Percentiles rank a stretch among this genome's conserved stretches.
Conservation (phyloP, 2,797 vertebrate species). For the Pangasius sanitwongsei region DNA sequence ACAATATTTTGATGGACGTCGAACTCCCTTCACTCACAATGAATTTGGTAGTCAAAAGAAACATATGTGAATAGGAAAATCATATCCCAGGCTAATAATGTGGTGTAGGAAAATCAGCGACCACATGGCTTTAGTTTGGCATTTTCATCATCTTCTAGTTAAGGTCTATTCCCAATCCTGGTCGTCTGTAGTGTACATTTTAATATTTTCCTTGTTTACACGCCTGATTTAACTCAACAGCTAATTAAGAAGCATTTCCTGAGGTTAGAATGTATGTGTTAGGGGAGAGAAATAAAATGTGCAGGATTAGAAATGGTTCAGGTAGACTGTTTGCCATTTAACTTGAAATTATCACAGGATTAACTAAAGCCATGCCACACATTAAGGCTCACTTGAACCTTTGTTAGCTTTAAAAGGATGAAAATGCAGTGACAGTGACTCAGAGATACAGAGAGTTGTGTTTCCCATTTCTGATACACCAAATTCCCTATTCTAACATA, state of each 20-base stretch:
- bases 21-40: not conserved
- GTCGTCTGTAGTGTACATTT: not conserved
- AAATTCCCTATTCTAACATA: not conserved
- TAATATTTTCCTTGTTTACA: not conserved
- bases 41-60: slow-evolving; percentile 32
- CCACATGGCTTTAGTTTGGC: not conserved
- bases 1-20: not conserved
- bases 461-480: not conserved
- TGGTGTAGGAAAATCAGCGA: slow-evolving; percentile 22
- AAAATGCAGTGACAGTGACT: not conserved
- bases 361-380: not conserved
- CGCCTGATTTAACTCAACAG: not conserved
- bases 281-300: not conserved
- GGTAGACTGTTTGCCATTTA: not conserved
- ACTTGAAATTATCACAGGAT: not conserved
- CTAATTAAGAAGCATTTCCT: slow-evolving; percentile 1
- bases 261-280: not conserved
- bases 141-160: not conserved
- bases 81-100: slow-evolving; percentile 3
- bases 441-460: not conserved
- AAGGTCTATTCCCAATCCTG: not conserved
- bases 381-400: not conserved
- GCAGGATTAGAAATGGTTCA: not conserved
- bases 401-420: not conserved
- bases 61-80: slow-evolving; percentile 19